phyloP scores from a whole-genome alignment of 1,140 invertebrate genomes.

The Bombus huntii region DNA sequence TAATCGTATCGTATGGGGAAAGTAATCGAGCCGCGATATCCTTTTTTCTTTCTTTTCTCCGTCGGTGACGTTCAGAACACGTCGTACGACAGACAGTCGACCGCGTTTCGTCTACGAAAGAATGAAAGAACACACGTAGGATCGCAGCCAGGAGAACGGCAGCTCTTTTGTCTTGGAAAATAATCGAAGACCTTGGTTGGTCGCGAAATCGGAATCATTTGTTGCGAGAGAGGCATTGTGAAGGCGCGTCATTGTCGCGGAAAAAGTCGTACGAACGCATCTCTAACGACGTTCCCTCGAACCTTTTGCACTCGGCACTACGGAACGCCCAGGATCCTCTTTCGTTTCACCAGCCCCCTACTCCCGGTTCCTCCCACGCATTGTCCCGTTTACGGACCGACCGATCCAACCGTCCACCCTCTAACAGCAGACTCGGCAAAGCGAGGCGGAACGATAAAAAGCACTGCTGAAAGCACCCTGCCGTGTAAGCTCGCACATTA shows the following conservation, averaged over 20 bases:
- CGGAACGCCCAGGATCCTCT: constrained; percentile 57
- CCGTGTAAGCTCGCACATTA: constrained; percentile 81
- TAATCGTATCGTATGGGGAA: background rate
- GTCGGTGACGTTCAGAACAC: background rate
- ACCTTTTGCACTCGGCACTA: constrained; percentile 48
- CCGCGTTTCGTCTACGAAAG: background rate
- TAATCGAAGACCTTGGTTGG: constrained; percentile 47
- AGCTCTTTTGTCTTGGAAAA: constrained; percentile 33
- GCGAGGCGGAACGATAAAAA: constrained; percentile 72
- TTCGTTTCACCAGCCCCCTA: constrained; percentile 54
- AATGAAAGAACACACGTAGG: background rate
- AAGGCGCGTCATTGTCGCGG: constrained; percentile 45
- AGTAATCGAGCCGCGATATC: background rate
- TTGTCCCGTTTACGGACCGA: constrained; percentile 59
- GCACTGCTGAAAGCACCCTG: constrained; percentile 77
- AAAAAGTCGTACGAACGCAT: constrained; percentile 61
- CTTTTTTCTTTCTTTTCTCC: background rate
- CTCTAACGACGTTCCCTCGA: constrained; percentile 58
- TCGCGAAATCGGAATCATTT: constrained; percentile 36
- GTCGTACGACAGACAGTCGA: background rate
- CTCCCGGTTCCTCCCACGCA: constrained; percentile 47
- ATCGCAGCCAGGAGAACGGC: background rate
- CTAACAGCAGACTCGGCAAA: constrained; percentile 77
- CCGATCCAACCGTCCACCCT: constrained; percentile 54
- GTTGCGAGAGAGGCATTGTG: constrained; percentile 45